Base-by-base conservation (phyloP, 2,113 vertebrate species). In the Alligator mississippiensis region DNA sequence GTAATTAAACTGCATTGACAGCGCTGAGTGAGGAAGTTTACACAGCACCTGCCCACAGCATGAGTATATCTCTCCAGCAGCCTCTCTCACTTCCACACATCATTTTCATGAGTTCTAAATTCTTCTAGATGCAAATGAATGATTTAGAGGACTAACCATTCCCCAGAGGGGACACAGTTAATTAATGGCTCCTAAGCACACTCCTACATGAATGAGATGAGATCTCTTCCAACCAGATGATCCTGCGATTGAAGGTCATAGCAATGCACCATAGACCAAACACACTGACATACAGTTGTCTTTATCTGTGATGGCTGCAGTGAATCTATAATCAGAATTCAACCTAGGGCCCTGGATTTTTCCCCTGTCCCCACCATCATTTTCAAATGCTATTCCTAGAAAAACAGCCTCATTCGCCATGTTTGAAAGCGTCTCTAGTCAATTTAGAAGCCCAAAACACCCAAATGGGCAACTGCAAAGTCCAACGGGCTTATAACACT, bases 111-210 rank as follows among this genome's bases (percentile, higher is more conserved):
- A 92, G 64, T 85, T 80, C 93, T 78, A 25, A 86, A 77, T 64
- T 92, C 85, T 74, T 85, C 60, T 47, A 78, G 59, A 89, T 47
- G 92, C 70, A 89, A 14, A 3, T 76, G 75, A 94, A 54, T 80
- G 87, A 85, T 81, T 66, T 64, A 83, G 63, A 82, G 70, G 93
- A 77, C 0, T 4, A 88, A 62, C 21, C 14, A 82, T 83, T 96
- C 86, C 77, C 82, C 30, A 83, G 95, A 84, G 78, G 90, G 72
- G 88, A 82, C 61, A 0, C 0, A 94, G 85, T 94, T 95, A 94
- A 93, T 97, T 96, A 96, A 82, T 88, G 83, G 89, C 85, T 95
- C 85, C 92, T 86, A 82, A 97, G 54, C 62, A 88, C 80, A 82
- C 80, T 63, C 25, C 77, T 87, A 68, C 61, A 82, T 87, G 75